phyloP scores from a whole-genome alignment of 2,113 vertebrate species.

The Daboia siamensis region DNA sequence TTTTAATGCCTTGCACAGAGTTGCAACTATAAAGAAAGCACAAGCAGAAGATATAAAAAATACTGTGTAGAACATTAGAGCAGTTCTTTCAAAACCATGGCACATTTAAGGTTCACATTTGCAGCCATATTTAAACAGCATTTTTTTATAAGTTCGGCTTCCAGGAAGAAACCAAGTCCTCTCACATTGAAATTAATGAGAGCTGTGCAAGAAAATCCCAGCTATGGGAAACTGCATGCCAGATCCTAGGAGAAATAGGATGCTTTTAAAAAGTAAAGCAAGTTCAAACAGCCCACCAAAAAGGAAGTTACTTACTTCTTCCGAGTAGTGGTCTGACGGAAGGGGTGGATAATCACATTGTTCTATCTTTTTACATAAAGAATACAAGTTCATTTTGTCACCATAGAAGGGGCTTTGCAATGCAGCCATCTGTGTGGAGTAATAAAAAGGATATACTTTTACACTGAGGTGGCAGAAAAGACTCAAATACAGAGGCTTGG shows the following conservation, averaged over 20 bases:
- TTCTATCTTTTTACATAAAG: constrained; percentile 98
- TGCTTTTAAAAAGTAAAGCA: not conserved
- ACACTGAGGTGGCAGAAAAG: not conserved
- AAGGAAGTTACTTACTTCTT: constrained; percentile 79
- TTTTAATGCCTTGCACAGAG: not conserved
- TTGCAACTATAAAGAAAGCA: not conserved
- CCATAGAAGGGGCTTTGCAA: constrained; percentile 98
- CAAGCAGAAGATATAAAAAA: not conserved
- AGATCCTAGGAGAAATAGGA: not conserved
- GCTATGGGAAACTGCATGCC: not conserved
- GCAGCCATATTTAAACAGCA: not conserved
- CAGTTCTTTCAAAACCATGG: not conserved
- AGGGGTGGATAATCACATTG: constrained; percentile 98
- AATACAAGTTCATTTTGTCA: constrained; percentile 99
- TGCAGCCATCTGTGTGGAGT: constrained; percentile 87
- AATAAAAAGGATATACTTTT: constrained; percentile 1
- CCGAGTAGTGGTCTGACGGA: constrained; percentile 98
- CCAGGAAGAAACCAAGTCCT: not conserved
- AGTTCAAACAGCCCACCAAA: not conserved
- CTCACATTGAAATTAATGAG: not conserved
- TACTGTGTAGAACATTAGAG: not conserved
- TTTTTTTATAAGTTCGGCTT: not conserved
- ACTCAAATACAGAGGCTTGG: not conserved
- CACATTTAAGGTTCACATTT: not conserved
- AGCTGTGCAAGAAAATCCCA: not conserved